Conservation (phyloP, 2,888 invertebrate genomes). For the Junonia oenone region DNA sequence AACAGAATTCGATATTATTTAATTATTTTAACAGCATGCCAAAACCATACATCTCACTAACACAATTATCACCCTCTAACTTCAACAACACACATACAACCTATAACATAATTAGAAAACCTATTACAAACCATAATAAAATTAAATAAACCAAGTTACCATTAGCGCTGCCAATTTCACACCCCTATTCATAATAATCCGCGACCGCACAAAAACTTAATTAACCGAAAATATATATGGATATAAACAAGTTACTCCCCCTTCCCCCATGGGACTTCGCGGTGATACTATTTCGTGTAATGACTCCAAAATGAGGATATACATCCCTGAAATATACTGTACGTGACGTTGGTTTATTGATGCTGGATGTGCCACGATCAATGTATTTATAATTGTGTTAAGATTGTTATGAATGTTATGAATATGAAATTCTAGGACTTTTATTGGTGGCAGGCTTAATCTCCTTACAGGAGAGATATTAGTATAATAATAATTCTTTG, state of each 20-base stretch:
- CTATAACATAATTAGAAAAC: slow-evolving; percentile 18
- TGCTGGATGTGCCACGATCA: slow-evolving; percentile 18
- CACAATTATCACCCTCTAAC: slow-evolving; percentile 9
- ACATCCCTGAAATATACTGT: slow-evolving; percentile 59
- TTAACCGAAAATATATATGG: slow-evolving; percentile 74
- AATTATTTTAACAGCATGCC: not conserved
- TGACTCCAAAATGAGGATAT: slow-evolving; percentile 77
- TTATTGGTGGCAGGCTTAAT: too few relatives aligned
- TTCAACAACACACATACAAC: not conserved
- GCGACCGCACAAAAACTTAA: slow-evolving; percentile 73
- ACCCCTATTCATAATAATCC: slow-evolving; percentile 53
- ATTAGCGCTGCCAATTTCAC: slow-evolving; percentile 46
- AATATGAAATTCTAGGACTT: too few relatives aligned
- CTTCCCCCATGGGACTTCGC: slow-evolving; percentile 69
- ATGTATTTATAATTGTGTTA: too few relatives aligned
- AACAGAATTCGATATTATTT: too few relatives aligned
- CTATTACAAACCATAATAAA: slow-evolving; percentile 14
- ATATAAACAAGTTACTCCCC: slow-evolving; percentile 60
- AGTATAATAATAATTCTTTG: too few relatives aligned
- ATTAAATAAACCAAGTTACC: slow-evolving; percentile 31
- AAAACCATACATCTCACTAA: slow-evolving; percentile 6
- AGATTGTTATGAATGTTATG: too few relatives aligned
- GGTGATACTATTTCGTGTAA: slow-evolving; percentile 79
- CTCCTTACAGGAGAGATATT: too few relatives aligned
- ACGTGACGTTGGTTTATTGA: slow-evolving; percentile 22